phyloP scores from a whole-genome alignment of 2,113 vertebrate genomes.

The Sinosuthora webbiana region DNA sequence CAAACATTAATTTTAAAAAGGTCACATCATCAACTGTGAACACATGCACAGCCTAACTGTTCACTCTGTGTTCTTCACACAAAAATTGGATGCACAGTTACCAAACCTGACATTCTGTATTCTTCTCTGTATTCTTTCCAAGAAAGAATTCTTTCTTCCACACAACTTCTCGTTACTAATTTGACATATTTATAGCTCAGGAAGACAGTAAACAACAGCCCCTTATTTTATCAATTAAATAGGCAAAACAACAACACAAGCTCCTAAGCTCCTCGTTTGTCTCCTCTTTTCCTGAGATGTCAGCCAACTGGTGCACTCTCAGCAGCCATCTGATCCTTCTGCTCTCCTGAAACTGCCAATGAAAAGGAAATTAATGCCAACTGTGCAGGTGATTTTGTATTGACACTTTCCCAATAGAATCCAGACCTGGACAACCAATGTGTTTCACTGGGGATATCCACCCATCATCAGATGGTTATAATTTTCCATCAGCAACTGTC shows the following conservation, averaged over 20 bases:
- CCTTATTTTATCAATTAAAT: not conserved
- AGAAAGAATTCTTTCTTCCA: not conserved
- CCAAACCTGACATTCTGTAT: not conserved
- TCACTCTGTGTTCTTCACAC: not conserved
- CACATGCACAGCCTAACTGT: not conserved
- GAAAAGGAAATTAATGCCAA: slow-evolving; percentile 31
- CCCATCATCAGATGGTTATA: not conserved
- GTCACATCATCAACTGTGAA: not conserved
- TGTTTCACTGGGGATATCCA: not conserved
- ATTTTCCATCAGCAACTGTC: not conserved
- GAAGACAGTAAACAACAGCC: not conserved
- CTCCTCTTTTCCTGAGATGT: not conserved
- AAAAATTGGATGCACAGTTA: not conserved
- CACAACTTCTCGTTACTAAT: not conserved
- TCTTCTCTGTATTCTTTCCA: not conserved
- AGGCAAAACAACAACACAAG: not conserved
- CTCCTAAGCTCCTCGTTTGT: not conserved
- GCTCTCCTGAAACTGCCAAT: not conserved
- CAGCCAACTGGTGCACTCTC: not conserved
- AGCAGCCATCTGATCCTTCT: not conserved
- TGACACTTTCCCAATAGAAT: slow-evolving; percentile 22
- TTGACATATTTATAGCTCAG: not conserved
- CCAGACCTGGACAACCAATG: not conserved
- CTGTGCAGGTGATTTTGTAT: not conserved
- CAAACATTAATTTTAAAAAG: not conserved